These are phyloP conservation scores for Leucophenga varia DNA, from an alignment of 1,140 invertebrate species.

Conservation along the genomic window DNA sequence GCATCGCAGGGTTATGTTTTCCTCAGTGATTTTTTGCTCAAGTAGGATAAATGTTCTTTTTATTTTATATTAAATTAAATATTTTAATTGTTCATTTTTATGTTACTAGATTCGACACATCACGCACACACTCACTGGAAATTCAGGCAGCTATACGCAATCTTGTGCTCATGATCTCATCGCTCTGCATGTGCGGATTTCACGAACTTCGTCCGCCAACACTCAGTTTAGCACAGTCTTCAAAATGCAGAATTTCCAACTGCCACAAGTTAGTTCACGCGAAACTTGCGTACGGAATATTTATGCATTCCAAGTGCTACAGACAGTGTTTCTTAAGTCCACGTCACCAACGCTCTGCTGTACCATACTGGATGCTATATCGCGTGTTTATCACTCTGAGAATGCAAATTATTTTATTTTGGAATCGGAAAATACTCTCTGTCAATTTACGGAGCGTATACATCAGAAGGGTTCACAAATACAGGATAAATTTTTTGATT, in stretches of 20 bases:
- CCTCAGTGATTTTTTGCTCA: constrained; percentile 90
- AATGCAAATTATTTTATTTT: constrained; percentile 99
- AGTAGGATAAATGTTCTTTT: constrained; percentile 67
- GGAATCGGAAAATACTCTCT: constrained; percentile 92
- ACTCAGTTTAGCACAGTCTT: constrained; percentile 84
- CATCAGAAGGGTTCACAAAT: constrained; percentile 86
- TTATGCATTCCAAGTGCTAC: constrained; percentile 92
- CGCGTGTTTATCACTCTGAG: constrained; percentile 95
- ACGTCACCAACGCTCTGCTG: constrained; percentile 81
- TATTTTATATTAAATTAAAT: background rate
- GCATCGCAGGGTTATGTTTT: constrained; percentile 93
- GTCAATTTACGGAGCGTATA: constrained; percentile 95
- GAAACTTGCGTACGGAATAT: constrained; percentile 90
- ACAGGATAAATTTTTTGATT: constrained; percentile 93
- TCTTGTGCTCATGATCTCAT: constrained; percentile 89
- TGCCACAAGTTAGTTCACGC: constrained; percentile 86
- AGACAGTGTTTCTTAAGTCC: constrained; percentile 91
- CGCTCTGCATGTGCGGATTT: constrained; percentile 90
- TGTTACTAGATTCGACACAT: constrained; percentile 70
- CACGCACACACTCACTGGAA: constrained; percentile 70
- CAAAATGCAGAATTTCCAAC: constrained; percentile 87
- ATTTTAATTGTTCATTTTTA: background rate
- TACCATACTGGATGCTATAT: constrained; percentile 93
- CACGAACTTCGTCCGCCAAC: constrained; percentile 82
- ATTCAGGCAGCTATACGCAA: constrained; percentile 88